A percentile compares a stretch with the other conserved stretches of the same genome.
These are phyloP conservation scores for Betta splendens DNA, from an alignment of 2,797 vertebrate species.

Conservation along the genomic window DNA sequence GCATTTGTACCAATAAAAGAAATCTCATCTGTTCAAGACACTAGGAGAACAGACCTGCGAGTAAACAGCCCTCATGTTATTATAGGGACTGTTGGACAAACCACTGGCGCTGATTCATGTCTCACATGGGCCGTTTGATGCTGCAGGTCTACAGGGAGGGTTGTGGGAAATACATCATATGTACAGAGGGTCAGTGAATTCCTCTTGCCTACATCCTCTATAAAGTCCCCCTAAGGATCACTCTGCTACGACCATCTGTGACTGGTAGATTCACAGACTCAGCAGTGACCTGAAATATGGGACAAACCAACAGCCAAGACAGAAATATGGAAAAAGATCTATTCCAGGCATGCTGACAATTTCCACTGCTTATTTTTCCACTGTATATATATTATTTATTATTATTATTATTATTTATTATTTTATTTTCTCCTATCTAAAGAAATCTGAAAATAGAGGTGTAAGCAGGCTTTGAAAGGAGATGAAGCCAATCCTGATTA, in stretches of 20 bases:
- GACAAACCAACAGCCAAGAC: not conserved
- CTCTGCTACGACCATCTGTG: constrained; percentile 30
- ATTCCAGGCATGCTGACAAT: not conserved
- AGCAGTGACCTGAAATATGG: not conserved
- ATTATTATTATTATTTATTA: too few species aligned
- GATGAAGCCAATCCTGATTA: not conserved
- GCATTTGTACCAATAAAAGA: too few species aligned
- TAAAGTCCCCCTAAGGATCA: constrained; percentile 13
- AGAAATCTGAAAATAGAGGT: not conserved
- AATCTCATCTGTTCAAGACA: too few species aligned
- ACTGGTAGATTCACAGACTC: constrained; percentile 9
- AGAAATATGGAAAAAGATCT: not conserved
- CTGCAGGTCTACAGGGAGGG: constrained; percentile 35
- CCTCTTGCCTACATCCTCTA: constrained; percentile 22
- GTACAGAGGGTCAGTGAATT: constrained; percentile 22
- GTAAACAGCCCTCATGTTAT: constrained; percentile 1
- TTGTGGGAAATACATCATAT: constrained; percentile 39
- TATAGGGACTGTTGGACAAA: constrained; percentile 20
- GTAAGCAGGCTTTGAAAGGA: constrained; percentile 7
- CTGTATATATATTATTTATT: too few species aligned
- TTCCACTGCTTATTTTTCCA: not conserved
- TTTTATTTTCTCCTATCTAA: not conserved
- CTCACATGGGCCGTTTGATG: constrained; percentile 20
- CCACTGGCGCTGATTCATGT: not conserved
- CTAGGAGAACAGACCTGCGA: constrained; percentile 7